phyloP scores from a whole-genome alignment of 2,797 vertebrate genomes.

The Propithecus perrieri region DNA sequence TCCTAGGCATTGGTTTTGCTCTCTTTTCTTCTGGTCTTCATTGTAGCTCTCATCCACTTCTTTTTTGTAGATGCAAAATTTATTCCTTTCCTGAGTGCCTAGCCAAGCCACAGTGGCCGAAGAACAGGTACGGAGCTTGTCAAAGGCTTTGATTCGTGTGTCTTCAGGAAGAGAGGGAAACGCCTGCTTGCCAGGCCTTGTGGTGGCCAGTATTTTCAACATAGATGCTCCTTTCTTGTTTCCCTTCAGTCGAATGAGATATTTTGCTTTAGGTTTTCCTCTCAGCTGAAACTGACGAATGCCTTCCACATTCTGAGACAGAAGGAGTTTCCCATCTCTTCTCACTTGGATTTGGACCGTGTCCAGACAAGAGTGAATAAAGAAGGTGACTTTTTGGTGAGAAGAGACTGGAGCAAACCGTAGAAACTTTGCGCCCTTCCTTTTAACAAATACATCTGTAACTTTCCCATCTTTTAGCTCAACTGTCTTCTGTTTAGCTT shows the following conservation, averaged over 20 bases:
- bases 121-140: conserved; percentile 97
- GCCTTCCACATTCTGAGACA: conserved; percentile 95
- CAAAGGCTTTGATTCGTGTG: conserved; percentile 96
- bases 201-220: conserved; percentile 94
- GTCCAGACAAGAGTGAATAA: conserved; percentile 94
- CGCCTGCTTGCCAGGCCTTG: conserved; percentile 92
- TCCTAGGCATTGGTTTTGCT: conserved; percentile 96
- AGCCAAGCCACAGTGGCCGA: conserved; percentile 97
- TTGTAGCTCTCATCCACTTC: conserved; percentile 93
- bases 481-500: conserved; percentile 94
- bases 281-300: conserved; percentile 95
- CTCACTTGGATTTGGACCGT: conserved; percentile 94
- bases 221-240: conserved; percentile 95
- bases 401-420: conserved; percentile 96
- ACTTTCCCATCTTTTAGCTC: conserved; percentile 97
- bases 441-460: conserved; percentile 94
- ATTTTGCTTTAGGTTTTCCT: conserved; percentile 97
- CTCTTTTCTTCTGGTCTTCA: conserved; percentile 93
- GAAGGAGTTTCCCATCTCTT: conserved; percentile 93
- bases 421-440: conserved; percentile 94
- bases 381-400: conserved; percentile 95
- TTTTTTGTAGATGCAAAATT: conserved; percentile 97
- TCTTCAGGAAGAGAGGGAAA: conserved; percentile 98
- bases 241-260: conserved; percentile 94
- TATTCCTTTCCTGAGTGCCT: conserved; percentile 98